Evolutionary conservation across 2,113 vertebrate genomes (phyloP), one percentile per base, ranked within the genome.

Genomic region (Mormoops blainvillei): DNA sequence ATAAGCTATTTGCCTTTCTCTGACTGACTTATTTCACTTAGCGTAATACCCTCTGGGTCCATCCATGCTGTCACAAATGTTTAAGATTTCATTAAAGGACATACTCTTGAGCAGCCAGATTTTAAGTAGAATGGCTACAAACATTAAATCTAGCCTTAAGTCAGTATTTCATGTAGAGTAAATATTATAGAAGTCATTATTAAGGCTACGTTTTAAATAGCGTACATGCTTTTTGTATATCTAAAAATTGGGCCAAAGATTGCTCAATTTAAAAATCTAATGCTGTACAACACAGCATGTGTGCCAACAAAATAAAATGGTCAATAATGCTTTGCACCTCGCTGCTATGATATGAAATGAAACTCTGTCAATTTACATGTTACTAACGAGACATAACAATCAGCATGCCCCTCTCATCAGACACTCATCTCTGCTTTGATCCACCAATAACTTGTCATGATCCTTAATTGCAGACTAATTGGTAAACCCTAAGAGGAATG

Each of bases 311-410:
- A 92, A 85, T 65, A 91, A 94, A 50, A 65, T 45, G 71, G 33
- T 36, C 33, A 81, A 36, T 63, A 94, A 43, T 67, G 43, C 7
- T 24, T 41, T 78, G 26, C 6, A 31, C 4, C 71, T 92, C 15
- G n/a, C 13, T 45, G 14, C 36, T 87, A 14, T 43, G 71, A 26
- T 31, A 71, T 2, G 28, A 89, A 91, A 92, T 33, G 52, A 70
- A 92, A 92, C 5, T 14, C n/a, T 58, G 65, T 43, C 94, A 90
- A 68, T 68, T 90, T 81, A 56, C 22, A 88, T 50, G 45, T 82
- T 50, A 67, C 87, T 84, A 82, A 95, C 22, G 7, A 97, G 88
- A 90, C 63, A 65, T 74, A 74, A 92, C 61, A 91, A 71, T 77
- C 83, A 70, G 12, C 28, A 14, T 31, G 38, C 61, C 31, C n/a